These are phyloP conservation scores for Musca domestica DNA, from an alignment of 1,140 invertebrate species.

Conservation along the genomic window DNA sequence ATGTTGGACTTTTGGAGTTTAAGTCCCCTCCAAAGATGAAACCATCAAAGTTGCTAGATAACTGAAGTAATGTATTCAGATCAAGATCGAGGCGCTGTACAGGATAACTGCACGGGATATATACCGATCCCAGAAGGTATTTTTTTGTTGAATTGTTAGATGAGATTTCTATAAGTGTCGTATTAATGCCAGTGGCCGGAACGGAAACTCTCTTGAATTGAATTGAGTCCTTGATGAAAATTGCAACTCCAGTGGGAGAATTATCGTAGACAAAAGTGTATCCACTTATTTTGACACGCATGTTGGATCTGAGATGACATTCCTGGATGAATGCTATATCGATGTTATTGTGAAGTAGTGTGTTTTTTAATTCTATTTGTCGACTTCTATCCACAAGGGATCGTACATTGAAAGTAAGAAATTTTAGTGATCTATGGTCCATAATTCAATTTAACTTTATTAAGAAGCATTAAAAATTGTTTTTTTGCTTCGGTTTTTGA, in stretches of 20 bases:
- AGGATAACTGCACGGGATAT: background rate
- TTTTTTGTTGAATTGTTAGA: background rate
- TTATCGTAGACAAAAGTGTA: background rate
- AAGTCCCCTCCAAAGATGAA: too few species aligned
- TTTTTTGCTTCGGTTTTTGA: background rate
- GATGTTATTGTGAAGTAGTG: background rate
- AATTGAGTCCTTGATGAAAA: background rate
- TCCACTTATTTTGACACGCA: background rate
- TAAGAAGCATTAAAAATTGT: background rate
- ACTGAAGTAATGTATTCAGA: background rate
- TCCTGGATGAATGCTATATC: background rate
- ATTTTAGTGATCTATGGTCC: too few species aligned
- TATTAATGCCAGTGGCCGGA: background rate
- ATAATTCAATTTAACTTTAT: too few species aligned
- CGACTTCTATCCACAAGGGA: background rate
- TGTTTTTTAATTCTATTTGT: background rate
- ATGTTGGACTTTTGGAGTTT: constrained; percentile 1
- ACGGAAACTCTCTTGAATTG: background rate
- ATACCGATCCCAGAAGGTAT: background rate
- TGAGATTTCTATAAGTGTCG: background rate
- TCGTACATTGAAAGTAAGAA: too few species aligned
- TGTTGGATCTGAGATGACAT: background rate
- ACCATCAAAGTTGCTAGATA: too few species aligned
- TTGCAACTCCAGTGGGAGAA: background rate
- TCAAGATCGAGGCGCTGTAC: background rate